Conservation (phyloP, 2,113 vertebrate species). For the Lycocorax pyrrhopterus region DNA sequence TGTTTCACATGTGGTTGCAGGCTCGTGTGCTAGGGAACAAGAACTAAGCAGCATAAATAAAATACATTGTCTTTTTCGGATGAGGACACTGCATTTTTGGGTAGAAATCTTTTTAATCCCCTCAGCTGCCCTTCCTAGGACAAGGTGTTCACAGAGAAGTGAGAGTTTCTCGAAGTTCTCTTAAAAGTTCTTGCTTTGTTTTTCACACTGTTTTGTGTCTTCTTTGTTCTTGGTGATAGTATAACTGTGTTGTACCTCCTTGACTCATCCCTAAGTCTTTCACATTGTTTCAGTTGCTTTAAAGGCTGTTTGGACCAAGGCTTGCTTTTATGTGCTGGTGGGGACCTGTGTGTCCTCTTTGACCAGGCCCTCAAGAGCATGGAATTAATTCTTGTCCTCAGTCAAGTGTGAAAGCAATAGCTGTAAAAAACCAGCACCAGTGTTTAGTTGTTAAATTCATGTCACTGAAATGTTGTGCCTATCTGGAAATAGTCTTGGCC, state of each 20-base stretch:
- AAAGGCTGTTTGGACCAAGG: background rate
- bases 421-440: background rate
- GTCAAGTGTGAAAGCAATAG: background rate
- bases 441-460: background rate
- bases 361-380: background rate
- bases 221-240: background rate
- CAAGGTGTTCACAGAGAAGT: background rate
- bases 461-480: background rate
- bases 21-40: background rate
- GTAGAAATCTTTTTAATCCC: background rate
- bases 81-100: background rate
- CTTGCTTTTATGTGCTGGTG: background rate
- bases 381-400: background rate
- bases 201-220: background rate
- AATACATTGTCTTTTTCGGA: background rate
- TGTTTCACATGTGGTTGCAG: background rate
- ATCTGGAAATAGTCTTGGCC: background rate
- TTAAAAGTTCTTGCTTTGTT: background rate
- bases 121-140: background rate
- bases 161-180: background rate
- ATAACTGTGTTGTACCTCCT: background rate
- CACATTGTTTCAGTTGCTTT: background rate
- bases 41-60: background rate
- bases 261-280: background rate
- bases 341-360: background rate